Evolutionary conservation across 2,888 invertebrate species (phyloP).

Genomic region (Sphaerophoria taeniata): DNA sequence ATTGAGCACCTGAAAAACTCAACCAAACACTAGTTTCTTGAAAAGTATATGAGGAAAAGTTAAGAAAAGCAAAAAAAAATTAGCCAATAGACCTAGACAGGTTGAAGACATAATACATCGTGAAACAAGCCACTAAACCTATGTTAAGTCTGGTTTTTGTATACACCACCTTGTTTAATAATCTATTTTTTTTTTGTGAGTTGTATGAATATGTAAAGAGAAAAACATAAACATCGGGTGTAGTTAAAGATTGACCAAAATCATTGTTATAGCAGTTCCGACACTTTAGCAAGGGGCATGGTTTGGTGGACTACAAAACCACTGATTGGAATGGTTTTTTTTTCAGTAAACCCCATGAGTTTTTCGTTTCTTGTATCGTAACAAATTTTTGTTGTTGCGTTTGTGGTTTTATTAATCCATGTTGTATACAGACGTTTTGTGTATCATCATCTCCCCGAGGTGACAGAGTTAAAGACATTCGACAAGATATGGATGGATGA

Average conservation of each 20-base stretch:
- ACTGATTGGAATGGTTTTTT: conserved; percentile 42
- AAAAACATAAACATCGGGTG: conserved; percentile 13
- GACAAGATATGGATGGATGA: conserved; percentile 19
- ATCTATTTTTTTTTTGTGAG: not conserved
- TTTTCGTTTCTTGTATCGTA: not conserved
- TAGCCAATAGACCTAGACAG: conserved; percentile 58
- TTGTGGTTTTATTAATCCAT: conserved; percentile 29
- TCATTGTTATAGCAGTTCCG: conserved; percentile 27
- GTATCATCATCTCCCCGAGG: conserved; percentile 26
- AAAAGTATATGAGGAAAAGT: conserved; percentile 1
- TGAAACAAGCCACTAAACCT: conserved; percentile 46
- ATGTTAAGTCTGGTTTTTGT: conserved; percentile 48
- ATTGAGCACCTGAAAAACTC: conserved; percentile 38
- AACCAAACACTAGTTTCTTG: not conserved
- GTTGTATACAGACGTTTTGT: not conserved
- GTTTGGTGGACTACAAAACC: conserved; percentile 55
- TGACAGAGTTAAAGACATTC: conserved; percentile 35
- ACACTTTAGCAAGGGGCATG: conserved; percentile 39
- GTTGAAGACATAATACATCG: conserved; percentile 48
- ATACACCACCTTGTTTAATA: conserved; percentile 43
- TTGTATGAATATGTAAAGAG: conserved; percentile 53
- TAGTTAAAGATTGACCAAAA: conserved; percentile 51
- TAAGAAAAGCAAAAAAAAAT: conserved; percentile 36
- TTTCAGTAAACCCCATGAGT: not conserved
- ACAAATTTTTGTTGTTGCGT: conserved; percentile 9